phyloP scores from a whole-genome alignment of 1,140 invertebrate genomes.

The Augochlora pura region DNA sequence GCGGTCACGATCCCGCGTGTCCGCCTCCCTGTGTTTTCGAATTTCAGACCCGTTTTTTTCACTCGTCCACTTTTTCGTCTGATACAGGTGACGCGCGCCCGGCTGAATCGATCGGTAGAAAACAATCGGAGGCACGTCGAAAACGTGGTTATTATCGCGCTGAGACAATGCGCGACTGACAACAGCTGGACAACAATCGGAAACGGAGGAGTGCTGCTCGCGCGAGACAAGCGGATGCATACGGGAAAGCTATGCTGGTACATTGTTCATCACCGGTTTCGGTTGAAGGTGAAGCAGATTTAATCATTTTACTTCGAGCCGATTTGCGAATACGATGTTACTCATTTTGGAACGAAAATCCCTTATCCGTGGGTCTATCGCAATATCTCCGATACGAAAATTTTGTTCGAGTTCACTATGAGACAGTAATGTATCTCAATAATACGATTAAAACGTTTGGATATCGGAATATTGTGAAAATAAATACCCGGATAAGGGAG shows the following conservation, averaged over 20 bases:
- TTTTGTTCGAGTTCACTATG: no score
- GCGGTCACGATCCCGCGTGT: not conserved
- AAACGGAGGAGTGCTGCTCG: not conserved
- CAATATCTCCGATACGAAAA: no score
- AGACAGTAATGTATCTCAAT: no score
- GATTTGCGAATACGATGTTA: not conserved
- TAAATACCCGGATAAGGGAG: no score
- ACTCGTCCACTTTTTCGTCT: not conserved
- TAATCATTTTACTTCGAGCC: not conserved
- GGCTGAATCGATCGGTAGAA: not conserved
- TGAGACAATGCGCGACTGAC: not conserved
- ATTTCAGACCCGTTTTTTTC: not conserved
- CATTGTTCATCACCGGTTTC: slow-evolving; percentile 18
- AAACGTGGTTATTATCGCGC: not conserved
- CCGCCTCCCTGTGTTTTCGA: no score
- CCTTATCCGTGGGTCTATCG: no score
- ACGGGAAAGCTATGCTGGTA: slow-evolving; percentile 33
- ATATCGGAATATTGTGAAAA: no score
- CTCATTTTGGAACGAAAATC: no score
- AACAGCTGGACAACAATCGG: not conserved
- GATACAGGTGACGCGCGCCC: slow-evolving; percentile 1
- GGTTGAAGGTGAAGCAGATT: slow-evolving; percentile 33
- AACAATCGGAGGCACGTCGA: not conserved
- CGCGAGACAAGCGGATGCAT: slow-evolving; percentile 21
- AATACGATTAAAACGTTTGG: no score